phyloP scores from a whole-genome alignment of 2,888 invertebrate species.

The Aromia moschata region DNA sequence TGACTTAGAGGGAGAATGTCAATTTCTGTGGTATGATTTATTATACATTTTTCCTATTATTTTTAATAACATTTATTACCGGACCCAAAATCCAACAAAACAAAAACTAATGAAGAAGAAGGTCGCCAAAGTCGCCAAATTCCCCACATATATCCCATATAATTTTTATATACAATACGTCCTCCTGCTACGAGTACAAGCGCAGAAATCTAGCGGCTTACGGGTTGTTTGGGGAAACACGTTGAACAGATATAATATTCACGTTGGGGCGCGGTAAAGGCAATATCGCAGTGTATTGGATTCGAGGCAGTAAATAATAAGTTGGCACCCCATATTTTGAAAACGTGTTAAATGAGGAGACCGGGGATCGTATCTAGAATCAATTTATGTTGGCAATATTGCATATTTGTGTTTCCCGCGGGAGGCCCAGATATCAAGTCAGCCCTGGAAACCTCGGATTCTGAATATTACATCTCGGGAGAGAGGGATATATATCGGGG shows the following conservation, averaged over 20 bases:
- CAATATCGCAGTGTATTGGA: conserved; percentile 43
- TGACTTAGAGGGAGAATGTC: too few species aligned
- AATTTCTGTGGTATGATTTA: too few species aligned
- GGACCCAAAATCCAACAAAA: too few species aligned
- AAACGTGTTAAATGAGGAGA: conserved; percentile 61
- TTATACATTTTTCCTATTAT: too few species aligned
- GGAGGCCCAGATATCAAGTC: conserved; percentile 57
- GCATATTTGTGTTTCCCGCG: conserved; percentile 63
- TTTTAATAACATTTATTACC: too few species aligned
- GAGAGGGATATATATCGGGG: conserved; percentile 18
- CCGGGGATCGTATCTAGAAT: conserved; percentile 61
- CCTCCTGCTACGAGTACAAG: not conserved
- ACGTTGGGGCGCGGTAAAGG: conserved; percentile 32
- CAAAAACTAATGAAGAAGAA: too few species aligned
- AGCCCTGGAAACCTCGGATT: conserved; percentile 50
- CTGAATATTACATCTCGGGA: conserved; percentile 30
- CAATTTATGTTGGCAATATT: conserved; percentile 64
- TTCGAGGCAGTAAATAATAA: conserved; percentile 55
- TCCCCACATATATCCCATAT: too few species aligned
- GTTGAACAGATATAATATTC: conserved; percentile 36
- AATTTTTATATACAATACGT: too few species aligned
- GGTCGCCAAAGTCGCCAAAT: too few species aligned
- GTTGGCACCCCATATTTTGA: conserved; percentile 57
- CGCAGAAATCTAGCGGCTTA: not conserved
- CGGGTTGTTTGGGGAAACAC: conserved; percentile 22